Base-by-base conservation (phyloP, 1,140 invertebrate genomes). In the Liolophura sinensis region DNA sequence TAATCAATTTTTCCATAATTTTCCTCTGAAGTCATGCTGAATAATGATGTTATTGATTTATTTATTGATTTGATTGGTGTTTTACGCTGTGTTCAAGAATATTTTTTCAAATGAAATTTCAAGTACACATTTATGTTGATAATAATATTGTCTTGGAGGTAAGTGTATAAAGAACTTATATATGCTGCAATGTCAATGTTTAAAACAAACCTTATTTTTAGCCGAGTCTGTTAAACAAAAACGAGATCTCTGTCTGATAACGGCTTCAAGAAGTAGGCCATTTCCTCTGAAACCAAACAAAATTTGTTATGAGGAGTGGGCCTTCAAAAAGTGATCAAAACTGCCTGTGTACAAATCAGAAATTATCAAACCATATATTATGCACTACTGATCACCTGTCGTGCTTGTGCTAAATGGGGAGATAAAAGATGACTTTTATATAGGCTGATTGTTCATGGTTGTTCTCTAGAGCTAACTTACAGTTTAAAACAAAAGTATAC, bases 231-330 rank as follows among this genome's bases (percentile, higher is more conserved):
- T 67, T 15, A 73, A 64, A 14, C 48, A 54, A 31, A 67, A 63
- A 22, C 68, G 57, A 25, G 72, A 66, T 59, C 69, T 68, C n/a
- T 59, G 68, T 56, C 69, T 59, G 22, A 73, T 66, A 24, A 47
- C 56, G 20, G 63, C 72, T 60, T 73, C 72, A 58, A 73, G 50
- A 24, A 73, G 31, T 0, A 73, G 57, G n/a, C 72, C 72, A 61
- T 46, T 25, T 9, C 72, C 72, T 27, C 72, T 73, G 61, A 24
- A 68, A 65, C 57, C 12, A 62, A 25, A 70, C n/a, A 49, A 49
- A n/a, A 65, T 47, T 4, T 6, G 22, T 22, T 51, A 48, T 27
- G 55, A 67, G 56, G 60, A 47, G 57, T 60, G 50, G n/a, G n/a
- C n/a, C n/a, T n/a, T n/a, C n/a, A n/a, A n/a, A n/a, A n/a, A n/a